Percentiles rank a stretch among this genome's conserved stretches.
These are phyloP conservation scores for Nemapogon koenigi DNA, from an alignment of 2,888 invertebrate species.

Conservation along the genomic window DNA sequence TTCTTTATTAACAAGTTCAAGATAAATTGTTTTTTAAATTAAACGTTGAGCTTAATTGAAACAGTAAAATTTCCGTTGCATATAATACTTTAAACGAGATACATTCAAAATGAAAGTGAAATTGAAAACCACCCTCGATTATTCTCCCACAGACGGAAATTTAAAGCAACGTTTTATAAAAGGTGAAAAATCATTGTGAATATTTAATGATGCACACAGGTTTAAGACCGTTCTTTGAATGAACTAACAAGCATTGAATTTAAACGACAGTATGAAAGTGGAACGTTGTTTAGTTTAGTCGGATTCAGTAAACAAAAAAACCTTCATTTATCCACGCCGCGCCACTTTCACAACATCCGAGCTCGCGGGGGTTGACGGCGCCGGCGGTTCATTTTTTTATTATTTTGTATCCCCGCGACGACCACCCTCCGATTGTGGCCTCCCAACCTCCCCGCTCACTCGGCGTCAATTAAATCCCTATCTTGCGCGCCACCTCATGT, in stretches of 20 bases:
- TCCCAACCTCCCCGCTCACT: slow-evolving; percentile 30
- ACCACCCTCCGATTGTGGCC: slow-evolving; percentile 28
- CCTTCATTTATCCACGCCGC: slow-evolving; percentile 61
- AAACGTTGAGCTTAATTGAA: too few relatives aligned
- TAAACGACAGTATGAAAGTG: slow-evolving; percentile 53
- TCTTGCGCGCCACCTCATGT: slow-evolving; percentile 49
- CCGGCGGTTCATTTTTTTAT: slow-evolving; percentile 52
- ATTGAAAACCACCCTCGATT: too few relatives aligned
- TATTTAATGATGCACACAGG: slow-evolving; percentile 39
- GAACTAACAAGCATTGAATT: slow-evolving; percentile 56
- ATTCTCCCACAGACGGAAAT: too few relatives aligned
- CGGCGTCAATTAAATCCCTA: slow-evolving; percentile 60
- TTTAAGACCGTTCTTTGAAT: slow-evolving; percentile 32
- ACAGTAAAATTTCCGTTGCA: too few relatives aligned
- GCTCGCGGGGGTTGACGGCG: slow-evolving; percentile 50
- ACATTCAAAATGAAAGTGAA: too few relatives aligned
- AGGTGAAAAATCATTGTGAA: slow-evolving; percentile 23
- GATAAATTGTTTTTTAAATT: slow-evolving; percentile 5
- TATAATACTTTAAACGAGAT: too few relatives aligned
- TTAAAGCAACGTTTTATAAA: too few relatives aligned
- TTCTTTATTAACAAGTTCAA: slow-evolving; percentile 15
- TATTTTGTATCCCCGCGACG: slow-evolving; percentile 41
- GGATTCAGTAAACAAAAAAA: slow-evolving; percentile 57
- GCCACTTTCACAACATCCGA: slow-evolving; percentile 63
- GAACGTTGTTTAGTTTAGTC: slow-evolving; percentile 52